Evolutionary conservation across 2,888 invertebrate genomes (phyloP).

Genomic region (Lamellibrachia satsuma): DNA sequence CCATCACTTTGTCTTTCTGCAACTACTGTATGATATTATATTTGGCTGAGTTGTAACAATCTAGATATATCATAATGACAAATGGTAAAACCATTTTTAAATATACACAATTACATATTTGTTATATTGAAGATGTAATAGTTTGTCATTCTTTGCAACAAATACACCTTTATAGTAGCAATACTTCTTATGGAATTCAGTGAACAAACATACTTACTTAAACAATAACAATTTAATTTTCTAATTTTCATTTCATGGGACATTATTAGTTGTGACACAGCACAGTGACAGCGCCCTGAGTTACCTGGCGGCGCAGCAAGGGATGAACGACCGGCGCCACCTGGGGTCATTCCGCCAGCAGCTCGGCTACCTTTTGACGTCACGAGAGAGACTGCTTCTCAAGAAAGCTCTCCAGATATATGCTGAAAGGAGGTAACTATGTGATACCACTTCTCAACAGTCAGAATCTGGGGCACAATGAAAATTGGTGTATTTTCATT

Average conservation of each 20-base stretch:
- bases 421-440: slow-evolving; percentile 52
- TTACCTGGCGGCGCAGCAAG: background rate
- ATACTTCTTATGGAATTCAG: too few relatives aligned
- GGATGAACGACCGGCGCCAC: background rate
- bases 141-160: too few relatives aligned
- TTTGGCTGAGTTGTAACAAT: too few relatives aligned
- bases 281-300: background rate
- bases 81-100: too few relatives aligned
- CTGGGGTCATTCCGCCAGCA: slow-evolving; percentile 44
- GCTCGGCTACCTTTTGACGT: slow-evolving; percentile 60
- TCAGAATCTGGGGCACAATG: background rate
- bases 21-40: slow-evolving; percentile 21
- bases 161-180: too few relatives aligned
- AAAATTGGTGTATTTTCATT: background rate
- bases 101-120: too few relatives aligned
- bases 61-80: too few relatives aligned
- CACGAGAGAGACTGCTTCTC: slow-evolving; percentile 55
- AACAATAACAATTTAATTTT: background rate
- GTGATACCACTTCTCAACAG: background rate
- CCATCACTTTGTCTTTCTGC: too few relatives aligned
- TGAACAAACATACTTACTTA: background rate
- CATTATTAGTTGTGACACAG: background rate
- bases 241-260: background rate
- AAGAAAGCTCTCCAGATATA: slow-evolving; percentile 58
- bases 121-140: too few relatives aligned